These are phyloP conservation scores for Oscheius myriophilus DNA, from an alignment of 2,888 invertebrate genomes.

Conservation along the genomic window DNA sequence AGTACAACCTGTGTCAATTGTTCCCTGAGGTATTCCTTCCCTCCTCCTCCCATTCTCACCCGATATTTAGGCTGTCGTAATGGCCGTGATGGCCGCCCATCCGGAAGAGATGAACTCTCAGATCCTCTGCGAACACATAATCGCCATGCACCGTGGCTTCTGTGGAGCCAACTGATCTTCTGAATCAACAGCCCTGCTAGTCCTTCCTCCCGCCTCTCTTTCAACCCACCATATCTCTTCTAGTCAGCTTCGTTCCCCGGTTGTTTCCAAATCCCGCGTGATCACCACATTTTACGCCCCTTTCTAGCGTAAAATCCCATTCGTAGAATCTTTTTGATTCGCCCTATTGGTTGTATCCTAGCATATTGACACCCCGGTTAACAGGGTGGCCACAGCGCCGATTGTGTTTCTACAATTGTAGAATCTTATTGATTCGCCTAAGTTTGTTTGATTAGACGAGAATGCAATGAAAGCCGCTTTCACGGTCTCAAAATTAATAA, in stretches of 20 bases:
- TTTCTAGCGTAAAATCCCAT: slow-evolving; percentile 4
- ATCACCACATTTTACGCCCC: background rate
- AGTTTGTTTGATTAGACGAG: slow-evolving; percentile 5
- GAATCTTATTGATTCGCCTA: slow-evolving; percentile 47
- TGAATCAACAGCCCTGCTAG: background rate
- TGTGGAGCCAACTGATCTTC: slow-evolving; percentile 12
- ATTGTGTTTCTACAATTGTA: slow-evolving; percentile 22
- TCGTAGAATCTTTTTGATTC: slow-evolving; percentile 31
- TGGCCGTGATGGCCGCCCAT: slow-evolving; percentile 82
- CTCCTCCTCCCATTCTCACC: too few relatives aligned
- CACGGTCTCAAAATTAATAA: slow-evolving; percentile 3
- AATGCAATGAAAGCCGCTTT: too few relatives aligned
- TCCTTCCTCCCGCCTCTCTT: background rate
- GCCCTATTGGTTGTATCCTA: slow-evolving; percentile 5
- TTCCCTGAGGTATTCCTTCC: slow-evolving; percentile 80
- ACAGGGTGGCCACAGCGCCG: too few relatives aligned
- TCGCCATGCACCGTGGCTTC: slow-evolving; percentile 56
- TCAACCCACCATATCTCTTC: slow-evolving; percentile 7
- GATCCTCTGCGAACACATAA: slow-evolving; percentile 80
- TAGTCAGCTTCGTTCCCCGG: slow-evolving; percentile 4
- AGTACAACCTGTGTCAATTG: slow-evolving; percentile 87
- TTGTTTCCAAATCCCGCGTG: slow-evolving; percentile 1
- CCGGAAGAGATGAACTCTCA: slow-evolving; percentile 90
- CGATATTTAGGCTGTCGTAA: slow-evolving; percentile 33
- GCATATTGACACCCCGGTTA: slow-evolving; percentile 13